These are phyloP conservation scores for Platycercus adscitus DNA, from an alignment of 2,113 vertebrate species.

Conservation along the genomic window DNA sequence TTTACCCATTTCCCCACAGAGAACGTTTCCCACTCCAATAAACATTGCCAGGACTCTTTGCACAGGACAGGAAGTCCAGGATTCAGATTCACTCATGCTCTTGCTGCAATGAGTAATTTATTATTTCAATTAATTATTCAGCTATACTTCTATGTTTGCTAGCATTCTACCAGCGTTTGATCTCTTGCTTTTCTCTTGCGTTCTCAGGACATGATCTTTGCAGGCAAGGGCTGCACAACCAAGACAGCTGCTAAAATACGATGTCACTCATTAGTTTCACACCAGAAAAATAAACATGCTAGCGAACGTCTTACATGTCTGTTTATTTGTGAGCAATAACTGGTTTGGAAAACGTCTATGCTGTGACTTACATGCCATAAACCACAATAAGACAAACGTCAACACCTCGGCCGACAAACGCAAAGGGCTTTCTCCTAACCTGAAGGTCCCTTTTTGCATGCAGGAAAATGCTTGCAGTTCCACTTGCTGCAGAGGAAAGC, in stretches of 20 bases:
- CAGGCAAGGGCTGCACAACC: conserved; percentile 47
- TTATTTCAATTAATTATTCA: conserved; percentile 67
- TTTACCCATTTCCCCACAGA: conserved; percentile 49
- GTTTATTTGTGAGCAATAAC: conserved; percentile 68
- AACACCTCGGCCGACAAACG: conserved; percentile 47
- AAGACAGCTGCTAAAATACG: conserved; percentile 68
- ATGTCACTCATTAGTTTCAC: conserved; percentile 72
- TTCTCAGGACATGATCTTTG: conserved; percentile 28
- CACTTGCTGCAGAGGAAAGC: not conserved
- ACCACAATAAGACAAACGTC: conserved; percentile 57
- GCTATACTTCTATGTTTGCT: conserved; percentile 30
- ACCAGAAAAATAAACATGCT: conserved; percentile 63
- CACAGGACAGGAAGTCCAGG: conserved; percentile 52
- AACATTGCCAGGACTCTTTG: conserved; percentile 28
- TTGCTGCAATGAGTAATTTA: conserved; percentile 64
- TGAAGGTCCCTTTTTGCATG: not conserved
- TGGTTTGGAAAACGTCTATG: conserved; percentile 39
- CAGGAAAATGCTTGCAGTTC: not conserved
- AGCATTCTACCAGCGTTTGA: conserved; percentile 37
- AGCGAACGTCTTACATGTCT: conserved; percentile 43
- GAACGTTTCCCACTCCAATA: conserved; percentile 63
- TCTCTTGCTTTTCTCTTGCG: not conserved
- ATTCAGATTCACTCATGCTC: conserved; percentile 20
- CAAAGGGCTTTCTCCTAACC: conserved; percentile 22
- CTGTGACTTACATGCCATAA: conserved; percentile 44